These are phyloP conservation scores for Rhopalosiphum maidis DNA, from an alignment of 1,140 invertebrate species.

Conservation along the genomic window DNA sequence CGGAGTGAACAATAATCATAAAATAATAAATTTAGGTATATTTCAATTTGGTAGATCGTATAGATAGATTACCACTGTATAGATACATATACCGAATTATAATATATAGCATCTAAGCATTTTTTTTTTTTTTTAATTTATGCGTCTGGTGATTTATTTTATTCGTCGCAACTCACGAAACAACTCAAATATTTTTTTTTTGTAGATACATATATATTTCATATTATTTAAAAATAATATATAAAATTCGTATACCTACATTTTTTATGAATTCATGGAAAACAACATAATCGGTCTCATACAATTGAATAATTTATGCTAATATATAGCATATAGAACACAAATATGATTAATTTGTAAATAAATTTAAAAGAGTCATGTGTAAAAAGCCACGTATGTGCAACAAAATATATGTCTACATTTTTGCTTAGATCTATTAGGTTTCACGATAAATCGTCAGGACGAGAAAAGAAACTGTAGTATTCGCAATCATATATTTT, in stretches of 20 bases:
- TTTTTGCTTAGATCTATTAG: neutral
- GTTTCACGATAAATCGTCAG: neutral
- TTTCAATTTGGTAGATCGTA: neutral
- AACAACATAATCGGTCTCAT: neutral
- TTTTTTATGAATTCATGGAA: neutral
- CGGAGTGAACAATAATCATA: neutral
- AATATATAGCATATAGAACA: neutral
- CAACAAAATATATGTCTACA: neutral
- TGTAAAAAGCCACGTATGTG: neutral
- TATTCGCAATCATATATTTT: neutral
- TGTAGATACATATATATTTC: neutral
- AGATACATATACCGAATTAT: neutral
- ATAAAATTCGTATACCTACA: neutral
- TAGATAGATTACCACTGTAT: neutral
- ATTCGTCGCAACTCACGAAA: neutral
- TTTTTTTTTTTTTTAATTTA: conserved; percentile 9
- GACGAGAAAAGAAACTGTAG: neutral
- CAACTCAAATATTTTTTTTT: neutral
- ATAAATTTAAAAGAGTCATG: neutral
- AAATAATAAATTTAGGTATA: neutral
- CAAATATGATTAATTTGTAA: neutral
- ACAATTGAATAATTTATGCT: conserved; percentile 3
- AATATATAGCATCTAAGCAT: neutral
- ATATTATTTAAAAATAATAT: neutral
- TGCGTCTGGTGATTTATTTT: neutral